Base-by-base conservation (phyloP, 1,140 invertebrate species). In the Laupala kohalensis region DNA sequence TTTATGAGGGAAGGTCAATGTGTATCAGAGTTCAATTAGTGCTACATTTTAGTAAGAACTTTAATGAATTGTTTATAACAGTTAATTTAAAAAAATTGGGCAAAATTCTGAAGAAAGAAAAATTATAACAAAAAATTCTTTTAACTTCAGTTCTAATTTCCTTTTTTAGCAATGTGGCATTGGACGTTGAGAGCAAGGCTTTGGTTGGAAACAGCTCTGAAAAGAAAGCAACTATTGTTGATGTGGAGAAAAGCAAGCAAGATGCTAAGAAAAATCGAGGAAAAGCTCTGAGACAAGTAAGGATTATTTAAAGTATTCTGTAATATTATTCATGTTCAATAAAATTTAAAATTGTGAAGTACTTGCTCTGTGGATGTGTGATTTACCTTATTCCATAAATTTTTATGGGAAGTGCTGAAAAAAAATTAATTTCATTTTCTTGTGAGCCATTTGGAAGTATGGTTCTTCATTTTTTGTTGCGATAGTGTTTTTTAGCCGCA, bases 131-230 rank as follows among this genome's bases (percentile, higher is more conserved):
- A 3, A 15, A 13, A 62, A n/a, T 15, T 62, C 13, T 15, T 15
- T 15, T 1, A 3, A 62, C 1, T 13, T 15, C 1, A 13, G 12
- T 66, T 66, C 12, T 66, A 26, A 15, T 66, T 24, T 66, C 12
- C 24, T 68, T 27, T 29, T 24, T 23, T n/a, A 68, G 26, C 24
- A 68, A 29, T 68, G 67, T 27, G 15, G 28, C 67, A 5, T 12
- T 68, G 6, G 67, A 68, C 24, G 67, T 68, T 13, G 67, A 68
- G 27, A 68, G 67, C 24, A 68, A 68, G 28, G 67, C 67, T 68
- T 29, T 68, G 27, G 67, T 68, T 19, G 67, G 29, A 27, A 4
- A 6, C 24, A 29, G 23, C 28, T 23, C 27, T 68, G 67, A 68
- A 9, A 68, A 30, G 29, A 68, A 37, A 5, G 67, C 28, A 25